Conservation (phyloP, 2,113 vertebrate genomes). For the Ctenomys sociabilis region DNA sequence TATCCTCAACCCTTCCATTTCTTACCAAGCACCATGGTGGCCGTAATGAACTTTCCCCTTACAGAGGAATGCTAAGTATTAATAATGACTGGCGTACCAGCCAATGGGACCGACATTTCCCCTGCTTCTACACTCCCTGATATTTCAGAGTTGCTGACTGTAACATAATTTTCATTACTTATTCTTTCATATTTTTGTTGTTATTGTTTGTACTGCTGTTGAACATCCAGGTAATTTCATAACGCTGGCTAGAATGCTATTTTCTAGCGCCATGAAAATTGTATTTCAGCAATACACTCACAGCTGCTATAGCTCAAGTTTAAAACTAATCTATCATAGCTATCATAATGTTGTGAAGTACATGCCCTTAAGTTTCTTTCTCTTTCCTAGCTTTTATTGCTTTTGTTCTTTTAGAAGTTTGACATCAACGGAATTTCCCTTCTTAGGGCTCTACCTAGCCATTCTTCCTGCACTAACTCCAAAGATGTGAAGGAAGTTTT, state of each 20-base stretch:
- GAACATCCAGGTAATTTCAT: slow-evolving; percentile 38
- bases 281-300: slow-evolving; percentile 42
- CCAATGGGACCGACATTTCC: slow-evolving; percentile 14
- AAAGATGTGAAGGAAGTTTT: not conserved
- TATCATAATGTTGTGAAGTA: slow-evolving; percentile 43
- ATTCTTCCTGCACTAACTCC: not conserved
- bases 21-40: not conserved
- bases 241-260: slow-evolving; percentile 48
- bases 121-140: not conserved
- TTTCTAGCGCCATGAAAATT: slow-evolving; percentile 53
- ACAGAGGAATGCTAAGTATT: slow-evolving; percentile 53
- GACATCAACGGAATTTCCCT: not conserved
- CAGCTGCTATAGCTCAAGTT: not conserved
- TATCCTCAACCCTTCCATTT: slow-evolving; percentile 41
- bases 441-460: not conserved
- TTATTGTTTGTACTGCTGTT: slow-evolving; percentile 21
- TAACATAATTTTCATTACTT: slow-evolving; percentile 34
- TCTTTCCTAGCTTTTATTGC: not conserved
- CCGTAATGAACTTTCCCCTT: slow-evolving; percentile 45
- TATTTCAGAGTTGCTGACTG: slow-evolving; percentile 3
- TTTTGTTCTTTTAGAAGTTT: not conserved
- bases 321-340: slow-evolving; percentile 37
- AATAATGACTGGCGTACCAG: slow-evolving; percentile 57
- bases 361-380: not conserved
- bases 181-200: slow-evolving; percentile 46